These are phyloP conservation scores for Acanthosepion pharaonis DNA, from an alignment of 2,888 invertebrate species.

Conservation along the genomic window DNA sequence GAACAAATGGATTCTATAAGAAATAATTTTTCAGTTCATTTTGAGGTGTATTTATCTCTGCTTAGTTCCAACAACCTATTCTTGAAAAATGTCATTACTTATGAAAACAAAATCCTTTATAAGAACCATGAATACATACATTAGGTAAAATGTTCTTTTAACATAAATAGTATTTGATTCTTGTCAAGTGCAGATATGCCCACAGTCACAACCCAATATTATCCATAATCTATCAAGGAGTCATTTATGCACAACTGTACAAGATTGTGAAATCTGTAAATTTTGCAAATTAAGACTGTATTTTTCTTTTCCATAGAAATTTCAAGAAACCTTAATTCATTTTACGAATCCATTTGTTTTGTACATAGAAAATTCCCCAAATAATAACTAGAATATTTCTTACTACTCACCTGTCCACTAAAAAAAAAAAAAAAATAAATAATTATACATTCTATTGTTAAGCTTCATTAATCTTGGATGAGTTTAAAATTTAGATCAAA, in stretches of 20 bases:
- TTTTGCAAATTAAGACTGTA: background rate
- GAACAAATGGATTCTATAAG: too few species aligned
- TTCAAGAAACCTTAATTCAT: background rate
- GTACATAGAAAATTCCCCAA: background rate
- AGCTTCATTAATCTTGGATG: background rate
- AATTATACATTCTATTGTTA: background rate
- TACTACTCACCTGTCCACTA: background rate
- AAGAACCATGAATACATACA: too few species aligned
- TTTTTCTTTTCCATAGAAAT: background rate
- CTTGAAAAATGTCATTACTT: too few species aligned
- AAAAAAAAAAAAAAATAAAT: background rate
- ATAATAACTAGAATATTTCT: background rate
- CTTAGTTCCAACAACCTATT: too few species aligned
- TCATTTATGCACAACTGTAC: background rate
- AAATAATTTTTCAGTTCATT: too few species aligned
- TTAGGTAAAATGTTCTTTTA: too few species aligned
- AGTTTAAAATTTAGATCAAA: conserved; percentile 10
- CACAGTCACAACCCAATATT: too few species aligned
- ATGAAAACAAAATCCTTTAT: too few species aligned
- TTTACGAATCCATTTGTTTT: background rate
- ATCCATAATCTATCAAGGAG: too few species aligned
- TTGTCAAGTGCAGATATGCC: too few species aligned
- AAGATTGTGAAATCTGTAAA: background rate
- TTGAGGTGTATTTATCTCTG: too few species aligned
- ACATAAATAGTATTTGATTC: too few species aligned